phyloP scores from a whole-genome alignment of 2,113 vertebrate genomes.

The Baryphthengus martii region DNA sequence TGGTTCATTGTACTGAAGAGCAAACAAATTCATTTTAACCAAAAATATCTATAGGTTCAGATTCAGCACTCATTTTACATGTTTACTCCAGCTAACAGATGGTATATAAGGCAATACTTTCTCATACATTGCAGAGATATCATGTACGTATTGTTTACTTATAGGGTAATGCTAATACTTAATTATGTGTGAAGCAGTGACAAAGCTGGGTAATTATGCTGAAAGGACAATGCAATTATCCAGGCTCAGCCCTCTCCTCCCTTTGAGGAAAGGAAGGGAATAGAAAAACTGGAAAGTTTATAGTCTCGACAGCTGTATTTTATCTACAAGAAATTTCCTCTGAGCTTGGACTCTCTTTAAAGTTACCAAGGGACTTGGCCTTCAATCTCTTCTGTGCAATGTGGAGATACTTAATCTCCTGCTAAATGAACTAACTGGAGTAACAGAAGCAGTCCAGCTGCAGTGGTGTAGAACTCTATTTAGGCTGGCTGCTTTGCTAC shows the following conservation, averaged over 20 bases:
- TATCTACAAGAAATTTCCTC: background rate
- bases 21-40: constrained; percentile 35
- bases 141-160: constrained; percentile 56
- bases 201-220: constrained; percentile 52
- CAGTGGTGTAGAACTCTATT: background rate
- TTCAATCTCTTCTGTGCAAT: background rate
- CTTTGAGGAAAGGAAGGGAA: constrained; percentile 4
- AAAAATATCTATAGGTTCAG: background rate
- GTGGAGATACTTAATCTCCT: constrained; percentile 4
- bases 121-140: background rate
- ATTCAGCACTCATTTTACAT: background rate
- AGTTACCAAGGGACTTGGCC: constrained; percentile 4
- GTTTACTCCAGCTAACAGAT: background rate
- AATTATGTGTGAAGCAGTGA: constrained; percentile 66
- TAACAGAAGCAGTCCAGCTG: background rate
- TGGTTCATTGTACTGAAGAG: constrained; percentile 5
- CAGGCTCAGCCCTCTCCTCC: background rate
- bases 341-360: background rate
- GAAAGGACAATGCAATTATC: constrained; percentile 43
- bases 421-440: background rate
- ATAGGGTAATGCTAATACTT: constrained; percentile 64
- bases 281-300: background rate
- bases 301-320: background rate
- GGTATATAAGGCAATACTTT: constrained; percentile 6
- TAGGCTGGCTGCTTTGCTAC: background rate